Conservation (phyloP, 2,888 invertebrate species). For the Nipponacmea schrenckii region DNA sequence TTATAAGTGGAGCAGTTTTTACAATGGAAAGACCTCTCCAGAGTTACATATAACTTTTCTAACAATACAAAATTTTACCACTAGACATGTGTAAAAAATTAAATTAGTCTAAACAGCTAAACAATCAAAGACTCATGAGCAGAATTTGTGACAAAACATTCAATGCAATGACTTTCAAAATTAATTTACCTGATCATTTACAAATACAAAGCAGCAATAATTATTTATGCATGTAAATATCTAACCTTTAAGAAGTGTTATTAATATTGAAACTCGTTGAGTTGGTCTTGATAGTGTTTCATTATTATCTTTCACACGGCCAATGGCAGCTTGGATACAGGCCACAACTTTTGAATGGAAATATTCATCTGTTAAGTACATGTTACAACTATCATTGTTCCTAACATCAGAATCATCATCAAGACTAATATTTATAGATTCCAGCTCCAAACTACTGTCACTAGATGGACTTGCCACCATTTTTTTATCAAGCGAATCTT, state of each 20-base stretch:
- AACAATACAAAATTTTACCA: too few species aligned
- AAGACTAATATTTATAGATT: neutral
- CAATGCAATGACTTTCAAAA: too few species aligned
- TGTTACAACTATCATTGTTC: conserved; percentile 17
- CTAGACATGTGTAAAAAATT: too few species aligned
- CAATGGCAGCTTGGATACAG: conserved; percentile 50
- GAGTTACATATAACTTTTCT: too few species aligned
- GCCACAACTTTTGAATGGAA: conserved; percentile 31
- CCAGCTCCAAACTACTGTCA: neutral
- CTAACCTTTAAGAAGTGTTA: conserved; percentile 24
- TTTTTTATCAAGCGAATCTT: neutral
- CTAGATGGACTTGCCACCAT: conserved; percentile 11
- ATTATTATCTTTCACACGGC: conserved; percentile 49
- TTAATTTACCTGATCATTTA: too few species aligned
- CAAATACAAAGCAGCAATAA: too few species aligned
- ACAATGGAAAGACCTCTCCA: too few species aligned
- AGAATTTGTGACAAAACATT: too few species aligned
- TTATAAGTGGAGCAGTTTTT: too few species aligned
- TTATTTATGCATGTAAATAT: too few species aligned
- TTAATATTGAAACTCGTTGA: conserved; percentile 42
- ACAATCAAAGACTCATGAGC: too few species aligned
- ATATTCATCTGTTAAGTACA: neutral
- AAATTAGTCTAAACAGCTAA: too few species aligned
- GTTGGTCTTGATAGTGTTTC: conserved; percentile 34
- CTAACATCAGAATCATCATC: conserved; percentile 10